Evolutionary conservation across 2,113 vertebrate genomes (phyloP), one percentile per base, ranked within the genome.

Genomic region (Thamnophis sirtalis): DNA sequence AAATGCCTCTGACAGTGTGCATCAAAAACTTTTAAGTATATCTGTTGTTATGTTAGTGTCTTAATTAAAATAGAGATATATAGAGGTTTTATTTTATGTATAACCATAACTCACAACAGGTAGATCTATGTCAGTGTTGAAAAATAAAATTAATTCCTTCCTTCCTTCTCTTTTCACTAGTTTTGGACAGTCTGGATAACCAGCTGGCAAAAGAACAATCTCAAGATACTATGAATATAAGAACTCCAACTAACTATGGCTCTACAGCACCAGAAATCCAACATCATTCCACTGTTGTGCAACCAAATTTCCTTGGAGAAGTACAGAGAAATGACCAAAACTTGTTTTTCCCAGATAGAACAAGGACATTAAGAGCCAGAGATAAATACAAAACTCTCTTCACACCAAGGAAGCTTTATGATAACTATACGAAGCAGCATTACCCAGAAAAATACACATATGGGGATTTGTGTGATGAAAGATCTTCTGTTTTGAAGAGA

Each of bases 181-280:
- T 98, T 97, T 95, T 98, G 96, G 97, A 95, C 93, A 97, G 97
- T 90, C 94, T 98, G 96, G 98, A 98, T 91, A 96, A 96, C 93
- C 97, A 95, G 86, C 95, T 98, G 95, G 97, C 97, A 91, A 96
- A 97, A 95, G 98, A 98, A 91, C 97, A 98, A 93, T 95, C 89
- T 63, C 80, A 93, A 84, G 94, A 94, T 17, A 63, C 92, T 19
- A 11, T 87, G 80, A 96, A 94, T 10, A 91, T 89, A 58, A 92
- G 84, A 33, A 22, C 19, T 48, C 58, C 96, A 87, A 28, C 91
- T 38, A 91, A 92, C 94, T 93, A 89, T 26, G 50, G 84, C 90
- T 93, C 95, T 24, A 95, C 88, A 88, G n/a, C 91, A 84, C 94
- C 95, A 10, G 88, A 93, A 48, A 92, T 15, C 22, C 93, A 0